phyloP scores from a whole-genome alignment of 2,797 vertebrate species.

The Eulemur coronatus region DNA sequence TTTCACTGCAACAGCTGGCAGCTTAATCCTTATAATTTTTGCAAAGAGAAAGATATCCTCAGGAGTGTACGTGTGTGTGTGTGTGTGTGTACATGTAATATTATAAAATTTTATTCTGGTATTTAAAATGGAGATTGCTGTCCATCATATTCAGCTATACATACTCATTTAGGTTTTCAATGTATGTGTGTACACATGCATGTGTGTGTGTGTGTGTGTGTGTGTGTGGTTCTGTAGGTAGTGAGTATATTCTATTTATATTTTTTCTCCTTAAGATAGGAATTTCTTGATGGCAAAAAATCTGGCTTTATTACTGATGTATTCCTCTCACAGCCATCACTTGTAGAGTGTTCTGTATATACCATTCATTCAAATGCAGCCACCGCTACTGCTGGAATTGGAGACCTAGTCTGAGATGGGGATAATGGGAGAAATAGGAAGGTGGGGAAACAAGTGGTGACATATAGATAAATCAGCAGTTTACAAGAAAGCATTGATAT shows the following conservation, averaged over 20 bases:
- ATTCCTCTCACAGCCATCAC: neutral
- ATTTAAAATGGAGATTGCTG: neutral
- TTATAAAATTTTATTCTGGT: neutral
- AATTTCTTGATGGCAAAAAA: neutral
- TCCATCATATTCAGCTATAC: neutral
- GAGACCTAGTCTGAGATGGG: neutral
- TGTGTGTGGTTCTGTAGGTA: neutral
- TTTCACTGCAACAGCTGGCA: neutral
- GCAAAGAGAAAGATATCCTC: neutral
- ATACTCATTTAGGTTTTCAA: neutral
- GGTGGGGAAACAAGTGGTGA: neutral
- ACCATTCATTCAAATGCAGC: neutral
- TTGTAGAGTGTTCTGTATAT: neutral
- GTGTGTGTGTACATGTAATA: neutral
- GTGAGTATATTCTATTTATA: neutral
- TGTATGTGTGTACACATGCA: neutral
- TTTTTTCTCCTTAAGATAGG: neutral
- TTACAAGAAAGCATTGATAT: neutral
- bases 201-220: neutral
- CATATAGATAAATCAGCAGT: neutral
- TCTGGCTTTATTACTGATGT: neutral
- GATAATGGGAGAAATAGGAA: neutral
- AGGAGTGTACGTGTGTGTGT: neutral
- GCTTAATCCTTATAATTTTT: slow-evolving; percentile 32
- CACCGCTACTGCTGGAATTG: neutral